Evolutionary conservation across 2,113 vertebrate genomes (phyloP), one percentile per base, ranked within the genome.

Genomic region (Crocuta crocuta): DNA sequence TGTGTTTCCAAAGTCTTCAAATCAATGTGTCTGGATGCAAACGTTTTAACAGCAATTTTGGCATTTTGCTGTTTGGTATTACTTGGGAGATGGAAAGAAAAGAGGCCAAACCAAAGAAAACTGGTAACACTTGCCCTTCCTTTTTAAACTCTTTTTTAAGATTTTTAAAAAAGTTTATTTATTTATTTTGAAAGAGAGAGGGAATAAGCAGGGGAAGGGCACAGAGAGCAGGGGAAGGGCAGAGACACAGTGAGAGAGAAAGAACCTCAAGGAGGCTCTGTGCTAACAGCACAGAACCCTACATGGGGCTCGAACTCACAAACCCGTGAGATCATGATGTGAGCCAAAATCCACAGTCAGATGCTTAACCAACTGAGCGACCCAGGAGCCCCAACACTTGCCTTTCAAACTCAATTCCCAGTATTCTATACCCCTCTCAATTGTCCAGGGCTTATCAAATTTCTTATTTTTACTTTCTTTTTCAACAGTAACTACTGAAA

Each of bases 51-150:
- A 68, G 24, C 39, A 93, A 89, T 68, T 83, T 39, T 78, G 4
- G 39, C 3, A 39, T 39, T 39, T 39, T 39, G n/a, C 48, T 83
- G 33, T 26, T n/a, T 10, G 7, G 19, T 78, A 24, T 84, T 78
- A 78, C 10, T 39, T 70, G 79, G 17, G 48, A 35, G 68, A 35
- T 13, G 19, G 48, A 21, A 61, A 5, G n/a, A 23, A 58, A 83
- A 70, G 39, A 58, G 28, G 66, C 24, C 43, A 96, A 89, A 83
- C 26, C 83, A 89, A 83, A 93, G 35, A 89, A 66, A 93, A 76
- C 11, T 10, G 45, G 21, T 73, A 33, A 33, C 55, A 68, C 43
- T 81, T 71, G 21, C 45, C 39, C 39, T 39, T 39, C 39, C 39
- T 39, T 39, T 39, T 39, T 39, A 39, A 39, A 39, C 39, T 39